A percentile compares a stretch with the other conserved stretches of the same genome.
phyloP scores from a whole-genome alignment of 1,140 invertebrate species.

The Drosophila pandora region DNA sequence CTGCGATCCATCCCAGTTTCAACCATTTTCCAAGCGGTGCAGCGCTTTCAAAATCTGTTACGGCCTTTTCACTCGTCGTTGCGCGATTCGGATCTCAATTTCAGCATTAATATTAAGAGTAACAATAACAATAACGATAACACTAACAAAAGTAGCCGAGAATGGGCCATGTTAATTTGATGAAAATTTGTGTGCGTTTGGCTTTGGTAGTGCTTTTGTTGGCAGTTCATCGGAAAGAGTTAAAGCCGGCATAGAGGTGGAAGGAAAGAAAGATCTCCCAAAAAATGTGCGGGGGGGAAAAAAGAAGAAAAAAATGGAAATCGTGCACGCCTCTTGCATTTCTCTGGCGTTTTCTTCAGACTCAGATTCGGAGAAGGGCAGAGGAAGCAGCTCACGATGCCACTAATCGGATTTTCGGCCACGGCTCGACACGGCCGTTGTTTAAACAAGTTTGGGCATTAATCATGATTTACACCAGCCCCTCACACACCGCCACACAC shows the following conservation, averaged over 20 bases:
- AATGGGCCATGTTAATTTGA: slow-evolving; percentile 73
- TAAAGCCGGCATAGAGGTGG: slow-evolving; percentile 31
- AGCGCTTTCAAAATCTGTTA: slow-evolving; percentile 51
- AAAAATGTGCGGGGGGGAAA: not conserved
- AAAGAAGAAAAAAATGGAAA: slow-evolving; percentile 63
- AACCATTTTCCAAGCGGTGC: slow-evolving; percentile 15
- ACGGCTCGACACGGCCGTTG: slow-evolving; percentile 72
- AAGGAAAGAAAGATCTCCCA: not conserved
- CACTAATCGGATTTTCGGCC: slow-evolving; percentile 79
- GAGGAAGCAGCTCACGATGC: slow-evolving; percentile 53
- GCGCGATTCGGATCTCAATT: slow-evolving; percentile 46
- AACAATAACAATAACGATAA: slow-evolving; percentile 34
- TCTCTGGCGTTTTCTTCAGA: slow-evolving; percentile 41
- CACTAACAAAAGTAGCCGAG: slow-evolving; percentile 56
- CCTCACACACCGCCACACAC: slow-evolving; percentile 22
- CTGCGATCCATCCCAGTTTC: not conserved
- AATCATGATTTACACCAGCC: slow-evolving; percentile 76
- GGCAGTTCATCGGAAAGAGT: slow-evolving; percentile 63
- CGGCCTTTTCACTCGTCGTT: slow-evolving; percentile 43
- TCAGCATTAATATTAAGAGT: slow-evolving; percentile 38
- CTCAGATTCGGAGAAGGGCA: slow-evolving; percentile 22
- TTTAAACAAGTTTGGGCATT: slow-evolving; percentile 80
- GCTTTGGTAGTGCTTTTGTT: slow-evolving; percentile 64
- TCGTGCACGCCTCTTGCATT: slow-evolving; percentile 62
- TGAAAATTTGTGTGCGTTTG: slow-evolving; percentile 66